These are phyloP conservation scores for Acromyrmex echinatior DNA, from an alignment of 1,140 invertebrate genomes.

Conservation along the genomic window DNA sequence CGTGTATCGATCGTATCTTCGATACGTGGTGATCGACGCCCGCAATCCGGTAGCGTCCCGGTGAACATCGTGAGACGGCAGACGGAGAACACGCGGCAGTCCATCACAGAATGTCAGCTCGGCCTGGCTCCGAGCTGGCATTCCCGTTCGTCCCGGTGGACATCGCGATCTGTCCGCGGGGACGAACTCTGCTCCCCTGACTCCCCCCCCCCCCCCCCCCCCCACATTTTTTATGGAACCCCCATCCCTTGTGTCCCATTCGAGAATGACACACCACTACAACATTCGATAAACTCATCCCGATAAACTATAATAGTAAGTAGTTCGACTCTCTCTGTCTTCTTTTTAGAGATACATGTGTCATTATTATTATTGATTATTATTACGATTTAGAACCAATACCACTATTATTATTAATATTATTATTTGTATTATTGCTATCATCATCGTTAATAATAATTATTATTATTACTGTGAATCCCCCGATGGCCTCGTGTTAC, in stretches of 20 bases:
- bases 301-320: constrained; percentile 73
- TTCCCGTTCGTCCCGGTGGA: constrained; percentile 80
- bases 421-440: constrained; percentile 86
- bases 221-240: constrained; percentile 31
- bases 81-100: constrained; percentile 59
- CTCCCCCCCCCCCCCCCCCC: constrained; percentile 49
- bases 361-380: constrained; percentile 82
- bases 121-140: constrained; percentile 62
- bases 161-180: constrained; percentile 72
- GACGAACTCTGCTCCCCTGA: background rate
- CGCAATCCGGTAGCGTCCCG: constrained; percentile 20
- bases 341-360: constrained; percentile 76
- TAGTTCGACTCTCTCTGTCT: constrained; percentile 73
- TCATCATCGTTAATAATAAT: constrained; percentile 86
- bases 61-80: background rate
- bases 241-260: constrained; percentile 30
- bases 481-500: constrained; percentile 14
- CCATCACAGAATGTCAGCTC: constrained; percentile 59
- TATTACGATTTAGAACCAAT: constrained; percentile 80
- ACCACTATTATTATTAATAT: constrained; percentile 84
- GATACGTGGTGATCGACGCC: constrained; percentile 12
- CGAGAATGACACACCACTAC: constrained; percentile 67
- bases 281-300: constrained; percentile 72
- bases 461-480: constrained; percentile 84
- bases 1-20: background rate